Base-by-base conservation (phyloP, 2,888 invertebrate genomes). In the Andrena bicolor region DNA sequence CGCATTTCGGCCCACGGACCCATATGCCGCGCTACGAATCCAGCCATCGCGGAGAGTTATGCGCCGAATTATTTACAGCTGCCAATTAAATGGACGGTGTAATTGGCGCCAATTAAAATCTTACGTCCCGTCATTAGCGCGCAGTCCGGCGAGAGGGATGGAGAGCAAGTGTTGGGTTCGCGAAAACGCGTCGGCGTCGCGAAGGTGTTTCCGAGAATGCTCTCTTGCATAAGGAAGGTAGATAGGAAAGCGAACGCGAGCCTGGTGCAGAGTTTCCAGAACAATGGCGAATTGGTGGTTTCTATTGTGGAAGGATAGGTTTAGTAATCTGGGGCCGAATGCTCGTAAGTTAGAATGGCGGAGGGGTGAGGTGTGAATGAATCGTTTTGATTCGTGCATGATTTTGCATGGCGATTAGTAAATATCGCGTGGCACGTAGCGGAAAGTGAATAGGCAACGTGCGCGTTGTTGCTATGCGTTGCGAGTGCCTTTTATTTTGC, bases 61-160 rank as follows among this genome's bases (percentile, higher is more conserved):
- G 49, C 68, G 53, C 53, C 63, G 78, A 76, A 85, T 86, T 82
- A 88, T 88, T 88, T 86, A 82, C 80, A 78, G 77, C 85, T 74
- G 85, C 76, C 87, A 86, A 88, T 88, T 86, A 88, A 86, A 78
- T 76, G 64, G 65, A 65, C 71, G 80, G 73, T 13, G 74, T 87
- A 83, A 88, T 83, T 75, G 82, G 23, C 75, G 65, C 73, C 87
- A 83, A 85, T 85, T 85, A 82, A 85, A 82, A 70, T 81, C 51
- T 76, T 74, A 28, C 78, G 48, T 32, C 23, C 28, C 51, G 63
- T 69, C 66, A 76, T 66, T 65, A 68, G 41, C 56, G 61, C n/a
- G 49, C 13, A 49, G 49, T 64, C 26, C 72, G 56, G 30, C 10
- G 35, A 32, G 69, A 49, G 35, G 16, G 60, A 65, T 16, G 49